phyloP scores from a whole-genome alignment of 2,797 vertebrate genomes.

The Takifugu ocellatus region DNA sequence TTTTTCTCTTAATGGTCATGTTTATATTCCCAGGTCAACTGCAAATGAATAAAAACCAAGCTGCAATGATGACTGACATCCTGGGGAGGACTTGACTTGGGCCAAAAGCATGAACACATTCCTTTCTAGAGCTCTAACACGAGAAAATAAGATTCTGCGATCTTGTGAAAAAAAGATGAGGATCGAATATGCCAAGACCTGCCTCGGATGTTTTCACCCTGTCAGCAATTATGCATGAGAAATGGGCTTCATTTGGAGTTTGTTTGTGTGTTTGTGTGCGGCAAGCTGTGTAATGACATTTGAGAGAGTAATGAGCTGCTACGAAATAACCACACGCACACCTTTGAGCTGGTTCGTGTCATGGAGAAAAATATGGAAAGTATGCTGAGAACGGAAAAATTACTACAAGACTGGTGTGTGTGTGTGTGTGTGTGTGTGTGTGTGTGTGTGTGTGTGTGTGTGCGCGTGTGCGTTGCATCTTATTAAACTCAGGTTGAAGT shows the following conservation, averaged over 20 bases:
- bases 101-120: slow-evolving; percentile 19
- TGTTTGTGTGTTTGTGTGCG: slow-evolving; percentile 16
- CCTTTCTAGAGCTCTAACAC: background rate
- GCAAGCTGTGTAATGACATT: slow-evolving; percentile 29
- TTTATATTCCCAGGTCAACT: slow-evolving; percentile 58
- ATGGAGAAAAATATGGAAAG: slow-evolving; percentile 53
- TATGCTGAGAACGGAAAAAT: slow-evolving; percentile 48
- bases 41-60: slow-evolving; percentile 38
- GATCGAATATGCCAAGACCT: too few relatives aligned
- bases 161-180: background rate
- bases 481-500: slow-evolving; percentile 6
- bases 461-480: slow-evolving; percentile 22
- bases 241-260: slow-evolving; percentile 14
- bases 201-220: background rate
- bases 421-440: slow-evolving; percentile 27
- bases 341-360: slow-evolving; percentile 48
- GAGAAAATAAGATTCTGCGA: slow-evolving; percentile 1
- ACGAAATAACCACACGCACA: slow-evolving; percentile 19
- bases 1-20: slow-evolving; percentile 24
- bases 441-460: slow-evolving; percentile 13
- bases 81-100: slow-evolving; percentile 30
- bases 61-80: slow-evolving; percentile 27
- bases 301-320: slow-evolving; percentile 39
- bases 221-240: background rate
- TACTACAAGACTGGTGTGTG: slow-evolving; percentile 20